These are phyloP conservation scores for Microchrysa polita DNA, from an alignment of 2,888 invertebrate species.

Conservation along the genomic window DNA sequence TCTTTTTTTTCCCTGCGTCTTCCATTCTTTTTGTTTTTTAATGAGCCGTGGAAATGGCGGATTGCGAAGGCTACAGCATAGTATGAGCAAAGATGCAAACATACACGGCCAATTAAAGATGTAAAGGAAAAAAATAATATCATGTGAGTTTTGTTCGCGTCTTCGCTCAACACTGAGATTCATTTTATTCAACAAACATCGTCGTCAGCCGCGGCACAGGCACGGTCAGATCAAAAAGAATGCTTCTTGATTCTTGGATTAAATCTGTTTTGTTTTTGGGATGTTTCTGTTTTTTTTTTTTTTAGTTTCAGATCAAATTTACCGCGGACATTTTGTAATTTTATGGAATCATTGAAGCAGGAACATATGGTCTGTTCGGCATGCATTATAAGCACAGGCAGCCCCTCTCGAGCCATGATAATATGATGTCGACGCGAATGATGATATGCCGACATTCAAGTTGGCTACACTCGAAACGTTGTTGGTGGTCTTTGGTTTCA, in stretches of 20 bases:
- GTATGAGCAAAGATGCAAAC: constrained; percentile 3
- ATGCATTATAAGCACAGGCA: constrained; percentile 5
- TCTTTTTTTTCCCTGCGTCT: too few relatives aligned
- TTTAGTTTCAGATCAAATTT: constrained; percentile 12
- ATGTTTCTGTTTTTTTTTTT: constrained; percentile 4
- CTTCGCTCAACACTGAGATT: neutral
- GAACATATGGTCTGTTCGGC: constrained; percentile 19
- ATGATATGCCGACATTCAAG: neutral
- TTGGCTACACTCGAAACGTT: neutral
- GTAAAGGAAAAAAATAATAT: too few relatives aligned
- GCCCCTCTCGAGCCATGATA: too few relatives aligned
- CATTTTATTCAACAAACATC: constrained; percentile 25
- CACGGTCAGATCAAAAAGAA: constrained; percentile 36
- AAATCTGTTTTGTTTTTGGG: too few relatives aligned
- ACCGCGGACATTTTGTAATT: constrained; percentile 7
- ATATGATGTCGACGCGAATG: too few relatives aligned
- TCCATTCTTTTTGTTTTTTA: neutral
- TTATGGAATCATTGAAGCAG: constrained; percentile 29
- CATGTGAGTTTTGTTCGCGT: too few relatives aligned
- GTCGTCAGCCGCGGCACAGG: constrained; percentile 16
- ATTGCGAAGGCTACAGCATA: neutral
- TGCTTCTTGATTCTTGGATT: constrained; percentile 24
- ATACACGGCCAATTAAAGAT: neutral
- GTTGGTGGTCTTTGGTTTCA: constrained; percentile 39
- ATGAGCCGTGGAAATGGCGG: constrained; percentile 20